A percentile compares a stretch with the other conserved stretches of the same genome.
phyloP scores from a whole-genome alignment of 2,888 invertebrate species.

The Schizaphis graminum region DNA sequence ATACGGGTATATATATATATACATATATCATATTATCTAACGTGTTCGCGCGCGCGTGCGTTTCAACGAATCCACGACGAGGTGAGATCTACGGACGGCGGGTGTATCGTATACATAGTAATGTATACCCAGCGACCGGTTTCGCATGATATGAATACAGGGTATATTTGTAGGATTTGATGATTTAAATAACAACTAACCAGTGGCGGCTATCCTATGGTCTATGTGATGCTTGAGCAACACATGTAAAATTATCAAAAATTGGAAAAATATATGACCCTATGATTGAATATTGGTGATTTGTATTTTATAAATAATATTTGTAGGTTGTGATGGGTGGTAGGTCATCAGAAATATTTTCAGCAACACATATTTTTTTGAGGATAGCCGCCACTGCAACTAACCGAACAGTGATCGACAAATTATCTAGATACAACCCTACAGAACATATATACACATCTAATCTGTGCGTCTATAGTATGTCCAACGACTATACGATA shows the following conservation, averaged over 20 bases:
- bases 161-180: not conserved
- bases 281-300: no score
- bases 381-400: no score
- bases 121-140: not conserved
- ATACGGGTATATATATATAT: not conserved
- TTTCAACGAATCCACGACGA: not conserved
- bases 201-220: no score
- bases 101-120: not conserved
- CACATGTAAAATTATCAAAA: no score
- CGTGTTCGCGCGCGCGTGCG: not conserved
- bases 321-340: no score
- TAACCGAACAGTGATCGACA: not conserved
- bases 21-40: not conserved
- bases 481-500: not conserved
- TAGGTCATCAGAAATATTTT: no score
- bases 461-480: not conserved
- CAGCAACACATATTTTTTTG: no score
- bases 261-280: no score
- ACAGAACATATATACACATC: not conserved
- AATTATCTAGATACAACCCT: not conserved
- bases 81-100: not conserved
- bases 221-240: no score
- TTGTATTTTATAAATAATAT: no score
- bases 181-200: not conserved
- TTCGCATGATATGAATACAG: not conserved